A percentile compares a stretch with the other conserved stretches of the same genome.
These are phyloP conservation scores for Amphiprion percula DNA, from an alignment of 2,113 vertebrate genomes.

Conservation along the genomic window DNA sequence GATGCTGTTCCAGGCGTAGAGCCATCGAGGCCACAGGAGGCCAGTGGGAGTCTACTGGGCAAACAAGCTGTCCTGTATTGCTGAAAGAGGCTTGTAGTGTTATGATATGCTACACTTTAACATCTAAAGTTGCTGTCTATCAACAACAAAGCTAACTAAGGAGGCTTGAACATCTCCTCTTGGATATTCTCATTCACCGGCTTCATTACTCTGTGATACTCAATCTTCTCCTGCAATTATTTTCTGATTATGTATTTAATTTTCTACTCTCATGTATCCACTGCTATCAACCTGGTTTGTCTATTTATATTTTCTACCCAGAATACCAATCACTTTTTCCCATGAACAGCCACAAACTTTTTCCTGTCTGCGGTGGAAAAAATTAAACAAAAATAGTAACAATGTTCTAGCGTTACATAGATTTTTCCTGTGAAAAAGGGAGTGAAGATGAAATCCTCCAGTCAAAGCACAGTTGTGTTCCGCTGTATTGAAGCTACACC, in stretches of 20 bases:
- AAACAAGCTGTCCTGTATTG: constrained; percentile 45
- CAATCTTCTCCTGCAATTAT: not conserved
- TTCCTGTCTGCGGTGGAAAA: not conserved
- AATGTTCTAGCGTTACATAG: too few species aligned
- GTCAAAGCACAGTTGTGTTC: constrained; percentile 1
- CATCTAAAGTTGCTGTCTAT: not conserved
- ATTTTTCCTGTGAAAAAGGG: not conserved
- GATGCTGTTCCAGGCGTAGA: constrained; percentile 50
- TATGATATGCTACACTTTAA: constrained; percentile 17
- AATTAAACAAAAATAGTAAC: too few species aligned
- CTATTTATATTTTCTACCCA: constrained; percentile 12
- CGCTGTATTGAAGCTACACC: constrained; percentile 21
- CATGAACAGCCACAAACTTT: not conserved
- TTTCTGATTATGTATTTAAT: constrained; percentile 13
- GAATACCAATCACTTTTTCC: constrained; percentile 6
- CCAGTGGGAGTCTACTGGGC: constrained; percentile 40
- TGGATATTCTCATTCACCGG: not conserved
- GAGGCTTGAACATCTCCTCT: not conserved
- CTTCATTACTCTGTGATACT: constrained; percentile 7
- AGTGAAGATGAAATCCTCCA: not conserved
- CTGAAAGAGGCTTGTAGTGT: constrained; percentile 14
- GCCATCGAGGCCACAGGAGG: constrained; percentile 50
- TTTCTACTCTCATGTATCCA: not conserved
- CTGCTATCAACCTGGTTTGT: not conserved
- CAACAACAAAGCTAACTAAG: constrained; percentile 9